Evolutionary conservation across 2,888 invertebrate species (phyloP), one percentile per base, ranked within the genome.

Genomic region (Cataglyphis livida): DNA sequence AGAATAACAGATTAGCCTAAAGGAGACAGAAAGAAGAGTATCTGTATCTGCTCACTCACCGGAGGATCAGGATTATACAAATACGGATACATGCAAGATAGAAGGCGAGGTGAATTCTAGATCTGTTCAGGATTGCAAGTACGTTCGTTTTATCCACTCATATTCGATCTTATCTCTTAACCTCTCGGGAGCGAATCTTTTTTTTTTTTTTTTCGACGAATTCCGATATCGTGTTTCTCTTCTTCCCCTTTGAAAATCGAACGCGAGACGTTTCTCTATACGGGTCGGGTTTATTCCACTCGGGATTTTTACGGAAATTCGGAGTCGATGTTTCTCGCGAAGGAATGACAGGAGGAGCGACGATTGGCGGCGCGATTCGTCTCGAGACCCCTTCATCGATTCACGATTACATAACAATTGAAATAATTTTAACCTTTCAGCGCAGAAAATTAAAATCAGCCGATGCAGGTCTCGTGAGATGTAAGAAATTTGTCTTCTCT

Each of bases 391-490:
- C 15, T 44, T 44, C 44, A 12, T 44, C 44, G 15, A 12, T 4
- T 51, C 7, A 18, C n/a, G 32, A 12, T 76, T 76, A 76, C 41
- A 41, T 76, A 76, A 76, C 44, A 66, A 76, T 41, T 10, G 28
- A 62, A 38, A 15, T n/a, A 25, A 59, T 3, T 32, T n/a, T 78
- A 78, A 78, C 68, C 41, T 59, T 18, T n/a, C 0, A 41, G 12
- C 9, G 4, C 18, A 6, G 1, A 32, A 41, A 18, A 7, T 59
- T n/a, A 32, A 5, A 32, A 5, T 12, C 12, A 12, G 32, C 6
- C n/a, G 9, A 79, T 70, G 78, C 3, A 9, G 35, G 6, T 35
- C 3, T 15, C 59, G 15, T 59, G 48, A 18, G 21, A 9, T 3
- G 71, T 79, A 70, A 79, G 71, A 48, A 12, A 44, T 5, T 70